phyloP scores from a whole-genome alignment of 2,888 invertebrate species.

The Perizoma flavofasciatum region DNA sequence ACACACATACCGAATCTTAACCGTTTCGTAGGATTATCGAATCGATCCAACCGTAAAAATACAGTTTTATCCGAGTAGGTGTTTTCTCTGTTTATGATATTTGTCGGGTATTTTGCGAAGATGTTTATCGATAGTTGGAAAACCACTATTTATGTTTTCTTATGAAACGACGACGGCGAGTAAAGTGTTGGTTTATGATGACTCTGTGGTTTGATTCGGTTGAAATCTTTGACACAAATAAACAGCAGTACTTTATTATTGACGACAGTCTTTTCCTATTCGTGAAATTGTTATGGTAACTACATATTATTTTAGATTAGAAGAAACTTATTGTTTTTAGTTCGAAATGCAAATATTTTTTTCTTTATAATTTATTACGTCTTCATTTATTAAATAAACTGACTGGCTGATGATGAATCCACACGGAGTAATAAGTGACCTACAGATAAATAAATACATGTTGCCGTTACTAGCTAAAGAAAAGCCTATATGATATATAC shows the following conservation, averaged over 20 bases:
- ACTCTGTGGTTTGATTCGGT: constrained; percentile 5
- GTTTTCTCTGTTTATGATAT: constrained; percentile 21
- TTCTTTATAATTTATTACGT: too few relatives aligned
- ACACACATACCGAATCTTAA: constrained; percentile 32
- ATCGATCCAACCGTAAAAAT: constrained; percentile 26
- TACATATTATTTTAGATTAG: too few relatives aligned
- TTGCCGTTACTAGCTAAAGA: too few relatives aligned
- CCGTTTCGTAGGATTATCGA: constrained; percentile 32
- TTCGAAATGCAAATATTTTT: too few relatives aligned
- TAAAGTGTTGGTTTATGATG: constrained; percentile 14
- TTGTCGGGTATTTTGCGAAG: constrained; percentile 16
- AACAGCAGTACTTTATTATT: neutral
- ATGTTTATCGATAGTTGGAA: constrained; percentile 20
- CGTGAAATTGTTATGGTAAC: constrained; percentile 1
- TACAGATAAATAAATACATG: too few relatives aligned
- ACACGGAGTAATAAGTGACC: too few relatives aligned
- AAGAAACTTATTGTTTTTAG: too few relatives aligned
- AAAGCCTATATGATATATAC: too few relatives aligned
- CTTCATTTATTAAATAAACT: too few relatives aligned
- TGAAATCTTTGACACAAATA: neutral
- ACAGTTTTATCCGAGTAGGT: constrained; percentile 25
- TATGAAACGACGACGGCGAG: constrained; percentile 17
- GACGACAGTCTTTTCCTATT: constrained; percentile 4
- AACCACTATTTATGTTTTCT: constrained; percentile 22
- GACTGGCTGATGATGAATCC: too few relatives aligned